Conservation (phyloP, 2,113 vertebrate species). For the Nerophis lumbriciformis region DNA sequence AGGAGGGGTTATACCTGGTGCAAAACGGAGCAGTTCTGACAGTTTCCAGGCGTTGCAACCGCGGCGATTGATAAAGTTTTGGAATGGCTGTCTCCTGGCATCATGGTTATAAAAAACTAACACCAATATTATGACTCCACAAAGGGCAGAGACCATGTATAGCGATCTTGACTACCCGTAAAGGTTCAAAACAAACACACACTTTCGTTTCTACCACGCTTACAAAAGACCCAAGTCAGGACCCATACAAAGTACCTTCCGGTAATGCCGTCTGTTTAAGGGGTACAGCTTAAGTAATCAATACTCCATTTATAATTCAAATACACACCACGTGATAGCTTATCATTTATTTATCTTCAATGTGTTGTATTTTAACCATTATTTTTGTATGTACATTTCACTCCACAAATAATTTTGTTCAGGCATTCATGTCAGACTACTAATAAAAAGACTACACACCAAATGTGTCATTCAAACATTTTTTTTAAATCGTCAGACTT, state of each 20-base stretch:
- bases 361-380: no score
- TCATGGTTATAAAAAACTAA: conserved; percentile 72
- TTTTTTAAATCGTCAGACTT: not conserved
- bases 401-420: conserved; percentile 12
- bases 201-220: conserved; percentile 64
- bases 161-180: not conserved
- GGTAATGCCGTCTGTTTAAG: conserved; percentile 25
- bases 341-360: not conserved
- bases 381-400: not conserved
- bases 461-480: not conserved
- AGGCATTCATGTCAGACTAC: conserved; percentile 22
- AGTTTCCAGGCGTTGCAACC: conserved; percentile 68
- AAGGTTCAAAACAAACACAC: conserved; percentile 56
- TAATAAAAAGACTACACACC: not conserved
- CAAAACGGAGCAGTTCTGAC: conserved; percentile 83
- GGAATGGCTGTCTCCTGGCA: conserved; percentile 85
- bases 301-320: not conserved
- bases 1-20: conserved; percentile 69
- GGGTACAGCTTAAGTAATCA: no score
- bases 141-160: not conserved
- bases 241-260: conserved; percentile 13
- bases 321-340: not conserved
- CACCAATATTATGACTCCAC: not conserved
- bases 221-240: conserved; percentile 50
- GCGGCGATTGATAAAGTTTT: conserved; percentile 71